Conservation (phyloP, 2,888 invertebrate genomes). For the Tipula lateralis region DNA sequence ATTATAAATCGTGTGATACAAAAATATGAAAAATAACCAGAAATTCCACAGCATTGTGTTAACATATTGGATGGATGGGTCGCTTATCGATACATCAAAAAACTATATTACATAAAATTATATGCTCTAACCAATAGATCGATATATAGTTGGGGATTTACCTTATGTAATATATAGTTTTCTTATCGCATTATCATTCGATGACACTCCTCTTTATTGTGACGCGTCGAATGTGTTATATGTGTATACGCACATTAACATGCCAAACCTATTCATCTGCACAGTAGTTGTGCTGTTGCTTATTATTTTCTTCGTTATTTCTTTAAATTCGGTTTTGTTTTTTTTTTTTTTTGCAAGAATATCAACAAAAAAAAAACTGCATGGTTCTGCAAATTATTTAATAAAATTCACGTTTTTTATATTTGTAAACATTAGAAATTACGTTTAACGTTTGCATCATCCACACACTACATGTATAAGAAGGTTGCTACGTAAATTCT, state of each 20-base stretch:
- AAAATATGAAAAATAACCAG: neutral
- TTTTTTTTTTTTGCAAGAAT: neutral
- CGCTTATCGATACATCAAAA: neutral
- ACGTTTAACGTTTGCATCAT: neutral
- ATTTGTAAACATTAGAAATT: conserved; percentile 13
- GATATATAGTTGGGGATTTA: neutral
- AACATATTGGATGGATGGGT: neutral
- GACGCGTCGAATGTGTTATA: neutral
- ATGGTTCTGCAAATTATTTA: neutral
- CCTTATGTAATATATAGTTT: neutral
- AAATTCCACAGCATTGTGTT: neutral
- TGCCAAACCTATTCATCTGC: neutral
- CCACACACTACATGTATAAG: no score
- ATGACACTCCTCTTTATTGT: neutral
- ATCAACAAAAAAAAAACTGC: neutral
- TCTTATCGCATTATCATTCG: neutral
- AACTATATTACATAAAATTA: neutral
- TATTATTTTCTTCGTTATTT: neutral
- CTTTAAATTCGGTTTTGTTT: neutral
- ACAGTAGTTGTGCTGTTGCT: neutral
- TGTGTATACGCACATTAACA: neutral
- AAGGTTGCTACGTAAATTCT: no score
- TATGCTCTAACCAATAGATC: no score
- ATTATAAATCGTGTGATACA: neutral
- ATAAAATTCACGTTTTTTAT: neutral